Base-by-base conservation (phyloP, 2,888 invertebrate species). In the Dryadula phaetusa region DNA sequence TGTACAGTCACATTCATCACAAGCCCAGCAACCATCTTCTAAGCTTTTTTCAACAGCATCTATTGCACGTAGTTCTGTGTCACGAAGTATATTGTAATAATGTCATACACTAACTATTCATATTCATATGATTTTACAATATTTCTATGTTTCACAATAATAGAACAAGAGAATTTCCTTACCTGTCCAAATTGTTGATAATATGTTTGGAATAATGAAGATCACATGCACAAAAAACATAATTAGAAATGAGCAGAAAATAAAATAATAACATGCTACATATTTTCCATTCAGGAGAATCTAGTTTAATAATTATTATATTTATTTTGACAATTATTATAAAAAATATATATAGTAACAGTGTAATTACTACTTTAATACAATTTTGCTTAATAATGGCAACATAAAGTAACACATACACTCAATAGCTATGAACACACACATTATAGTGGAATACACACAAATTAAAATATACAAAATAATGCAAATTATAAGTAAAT, bases 1-100 rank as follows among this genome's bases (percentile, higher is more conserved):
- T 0, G 95, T 94, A 52, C 95, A 93, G 42, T 96, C 95, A 77
- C 96, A 96, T 69, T 94, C 91, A 14, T 94, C 92, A 78, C 96
- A 96, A 0, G 96, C 93, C 89, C 76, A 90, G 71, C 82, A 79
- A 0, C 80, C 79, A n/a, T 78, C 75, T 10, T 69, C 73, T 18
- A 72, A 53, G n/a, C 67, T 64, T 25, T 63, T 60, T 40, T 65
- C 66, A 49, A 20, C 42, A 3, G 28, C 60, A 47, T 61, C 60
- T 52, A 22, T 46, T 18, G 44, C 64, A 40, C 28, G 42, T 44
- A 42, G 18, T 42, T 67, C 62, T 58, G 62, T 58, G 53, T 56
- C 47, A 62, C 14, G 32, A 54, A 44, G 32, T 53, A 40, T 28
- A 58, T 28, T 25, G 18, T 25, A 62, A 53, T 32, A 53, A 52